Evolutionary conservation across 2,888 invertebrate species (phyloP), one percentile per base, ranked within the genome.

Genomic region (Stegana nigrithorax): DNA sequence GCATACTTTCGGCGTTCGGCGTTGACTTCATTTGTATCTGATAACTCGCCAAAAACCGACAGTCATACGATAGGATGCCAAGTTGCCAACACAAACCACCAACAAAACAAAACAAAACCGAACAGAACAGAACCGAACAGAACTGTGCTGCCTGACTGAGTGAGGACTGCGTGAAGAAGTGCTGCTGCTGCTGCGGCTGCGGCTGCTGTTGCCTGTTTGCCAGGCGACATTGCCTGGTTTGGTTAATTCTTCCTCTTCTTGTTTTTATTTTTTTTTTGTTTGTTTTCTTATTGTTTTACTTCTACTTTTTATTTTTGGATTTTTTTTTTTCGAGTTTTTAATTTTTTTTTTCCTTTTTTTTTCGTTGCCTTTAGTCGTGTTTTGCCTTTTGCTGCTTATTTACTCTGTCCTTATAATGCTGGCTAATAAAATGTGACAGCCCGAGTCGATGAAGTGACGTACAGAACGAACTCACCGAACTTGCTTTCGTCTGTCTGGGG

Each of bases 341-440:
- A 29, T 44, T 60, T 56, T 25, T 55, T 32, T 14, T 25, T 36
- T 55, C n/a, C 7, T 55, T 32, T 62, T 39, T 19, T 50, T 50
- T 62, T 50, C 42, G 58, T 45, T 53, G 17, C 53, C 7, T 17
- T 4, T 57, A 27, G 26, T 53, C 21, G 14, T 29, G 12, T 47
- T 60, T 50, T 26, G 32, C 14, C n/a, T n/a, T 21, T n/a, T 27
- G 29, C 29, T 42, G 45, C 57, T 59, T 50, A 59, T 56, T 58
- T 42, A 32, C 29, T 47, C 59, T 58, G 61, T 65, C 60, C 44
- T 63, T 47, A 56, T 62, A 66, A 67, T 59, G 62, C 63, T 62
- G 64, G 64, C 65, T 69, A 67, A 67, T 69, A 67, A 67, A 69
- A 66, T 69, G 67, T 65, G 69, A 69, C 69, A 69, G 64, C 63